These are phyloP conservation scores for Zeugodacus cucurbitae DNA, from an alignment of 1,140 invertebrate genomes.

Conservation along the genomic window DNA sequence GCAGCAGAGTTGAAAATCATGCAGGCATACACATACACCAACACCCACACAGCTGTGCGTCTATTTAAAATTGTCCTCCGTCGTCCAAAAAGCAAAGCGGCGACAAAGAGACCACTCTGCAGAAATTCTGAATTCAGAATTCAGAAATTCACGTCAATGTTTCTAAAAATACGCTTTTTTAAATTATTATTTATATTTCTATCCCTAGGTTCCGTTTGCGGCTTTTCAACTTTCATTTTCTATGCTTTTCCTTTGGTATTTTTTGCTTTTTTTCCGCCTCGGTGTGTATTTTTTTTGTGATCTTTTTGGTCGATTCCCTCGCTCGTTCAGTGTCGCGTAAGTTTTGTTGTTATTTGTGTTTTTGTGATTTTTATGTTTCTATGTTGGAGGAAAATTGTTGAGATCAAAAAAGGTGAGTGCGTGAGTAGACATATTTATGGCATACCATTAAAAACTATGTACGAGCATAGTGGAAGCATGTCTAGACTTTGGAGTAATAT, in stretches of 20 bases:
- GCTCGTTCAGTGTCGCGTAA: background rate
- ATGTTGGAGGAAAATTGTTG: background rate
- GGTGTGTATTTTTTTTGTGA: too few species aligned
- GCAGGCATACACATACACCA: background rate
- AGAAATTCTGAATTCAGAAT: background rate
- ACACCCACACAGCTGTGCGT: background rate
- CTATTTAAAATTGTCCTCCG: constrained; percentile 23
- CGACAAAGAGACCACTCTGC: constrained; percentile 12
- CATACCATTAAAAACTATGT: constrained; percentile 11
- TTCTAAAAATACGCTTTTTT: constrained; percentile 27
- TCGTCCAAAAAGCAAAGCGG: constrained; percentile 30
- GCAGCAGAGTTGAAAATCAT: background rate
- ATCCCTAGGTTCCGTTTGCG: constrained; percentile 19
- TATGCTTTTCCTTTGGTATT: background rate
- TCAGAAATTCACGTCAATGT: constrained; percentile 22
- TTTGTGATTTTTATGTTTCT: background rate
- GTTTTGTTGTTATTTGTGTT: background rate
- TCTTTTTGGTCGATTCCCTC: background rate
- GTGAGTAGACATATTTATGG: constrained; percentile 29
- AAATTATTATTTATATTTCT: constrained; percentile 33
- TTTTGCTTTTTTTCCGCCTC: background rate
- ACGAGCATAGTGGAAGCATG: background rate
- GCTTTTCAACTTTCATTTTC: constrained; percentile 25
- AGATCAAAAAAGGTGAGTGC: constrained; percentile 25
- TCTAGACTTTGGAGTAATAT: background rate